phyloP scores from a whole-genome alignment of 2,113 vertebrate genomes.

The Myodes glareolus region DNA sequence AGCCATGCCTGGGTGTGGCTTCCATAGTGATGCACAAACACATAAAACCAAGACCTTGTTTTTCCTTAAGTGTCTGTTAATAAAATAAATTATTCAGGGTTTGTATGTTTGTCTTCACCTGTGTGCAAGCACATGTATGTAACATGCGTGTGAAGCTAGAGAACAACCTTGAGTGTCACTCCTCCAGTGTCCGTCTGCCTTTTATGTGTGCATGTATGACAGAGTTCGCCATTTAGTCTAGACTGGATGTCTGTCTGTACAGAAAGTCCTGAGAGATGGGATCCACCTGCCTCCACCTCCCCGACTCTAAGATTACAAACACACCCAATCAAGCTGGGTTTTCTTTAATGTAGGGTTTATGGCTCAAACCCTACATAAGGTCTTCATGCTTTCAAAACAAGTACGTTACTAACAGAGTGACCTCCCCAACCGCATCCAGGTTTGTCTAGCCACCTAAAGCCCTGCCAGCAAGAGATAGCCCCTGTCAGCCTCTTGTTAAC shows the following conservation, averaged over 20 bases:
- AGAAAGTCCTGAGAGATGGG: not conserved
- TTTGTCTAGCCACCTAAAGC: not conserved
- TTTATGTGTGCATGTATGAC: not conserved
- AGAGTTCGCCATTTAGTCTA: not conserved
- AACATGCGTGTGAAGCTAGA: not conserved
- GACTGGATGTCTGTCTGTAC: too few relatives aligned
- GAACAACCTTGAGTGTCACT: not conserved
- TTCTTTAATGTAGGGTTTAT: not conserved
- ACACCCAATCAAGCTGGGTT: not conserved
- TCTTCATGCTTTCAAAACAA: not conserved
- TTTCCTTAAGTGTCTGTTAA: not conserved
- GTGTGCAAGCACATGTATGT: not conserved
- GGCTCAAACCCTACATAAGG: not conserved
- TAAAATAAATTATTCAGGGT: not conserved
- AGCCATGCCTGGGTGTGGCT: not conserved
- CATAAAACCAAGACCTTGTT: not conserved
- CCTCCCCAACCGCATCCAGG: not conserved
- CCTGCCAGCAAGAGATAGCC: not conserved
- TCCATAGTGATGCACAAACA: not conserved
- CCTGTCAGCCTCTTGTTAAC: fast-evolving
- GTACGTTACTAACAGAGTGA: not conserved
- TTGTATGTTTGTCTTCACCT: not conserved
- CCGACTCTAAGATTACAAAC: too few relatives aligned
- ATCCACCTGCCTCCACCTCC: not conserved
- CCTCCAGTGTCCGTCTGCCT: not conserved